A percentile compares a stretch with the other conserved stretches of the same genome.
Conservation (phyloP, 2,888 invertebrate genomes). For the Neoaliturus tenellus region DNA sequence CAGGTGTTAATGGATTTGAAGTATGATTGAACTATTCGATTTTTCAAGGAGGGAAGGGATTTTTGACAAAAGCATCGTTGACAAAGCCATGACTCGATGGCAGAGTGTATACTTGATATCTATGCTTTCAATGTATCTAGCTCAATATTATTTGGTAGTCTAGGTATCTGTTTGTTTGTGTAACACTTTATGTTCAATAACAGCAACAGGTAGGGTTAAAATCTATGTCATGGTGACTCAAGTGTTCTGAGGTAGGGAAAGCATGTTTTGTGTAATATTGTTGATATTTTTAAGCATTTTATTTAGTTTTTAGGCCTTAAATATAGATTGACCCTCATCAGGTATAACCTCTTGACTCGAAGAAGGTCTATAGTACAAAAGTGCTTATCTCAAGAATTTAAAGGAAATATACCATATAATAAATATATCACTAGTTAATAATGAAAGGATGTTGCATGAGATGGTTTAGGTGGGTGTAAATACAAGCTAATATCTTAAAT, state of each 20-base stretch:
- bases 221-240: not conserved
- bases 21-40: no score
- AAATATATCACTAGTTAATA: not conserved
- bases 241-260: slow-evolving; percentile 46
- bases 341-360: not conserved
- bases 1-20: not conserved
- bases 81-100: not conserved
- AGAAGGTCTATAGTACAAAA: not conserved
- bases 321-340: not conserved
- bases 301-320: not conserved
- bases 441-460: not conserved
- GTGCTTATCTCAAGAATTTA: not conserved
- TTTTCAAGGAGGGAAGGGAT: no score
- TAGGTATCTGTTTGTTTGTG: not conserved
- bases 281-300: slow-evolving; percentile 43
- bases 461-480: not conserved
- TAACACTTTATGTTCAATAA: not conserved
- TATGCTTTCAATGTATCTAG: not conserved
- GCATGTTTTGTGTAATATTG: slow-evolving; percentile 45
- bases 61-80: no score
- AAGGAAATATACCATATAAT: not conserved
- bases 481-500: not conserved
- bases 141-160: not conserved
- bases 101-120: not conserved
- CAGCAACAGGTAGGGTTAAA: not conserved